Conservation (phyloP, 1,140 invertebrate genomes). For the Anoplolepis gracilipes region DNA sequence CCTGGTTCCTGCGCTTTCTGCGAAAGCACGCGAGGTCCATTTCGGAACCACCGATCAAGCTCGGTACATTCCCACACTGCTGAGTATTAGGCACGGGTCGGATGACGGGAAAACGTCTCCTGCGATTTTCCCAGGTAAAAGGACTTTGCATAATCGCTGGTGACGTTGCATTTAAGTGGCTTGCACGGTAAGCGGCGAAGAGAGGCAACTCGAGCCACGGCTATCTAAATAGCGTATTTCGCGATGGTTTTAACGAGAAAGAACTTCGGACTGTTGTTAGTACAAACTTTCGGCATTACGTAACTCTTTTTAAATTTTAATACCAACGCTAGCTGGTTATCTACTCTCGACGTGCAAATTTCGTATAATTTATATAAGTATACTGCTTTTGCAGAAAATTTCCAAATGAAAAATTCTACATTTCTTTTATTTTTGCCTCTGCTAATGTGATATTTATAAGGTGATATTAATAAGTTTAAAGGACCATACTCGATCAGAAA, state of each 20-base stretch:
- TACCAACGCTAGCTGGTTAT: slow-evolving; percentile 4
- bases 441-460: background rate
- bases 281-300: slow-evolving; percentile 35
- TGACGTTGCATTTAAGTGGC: slow-evolving; percentile 57
- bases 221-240: slow-evolving; percentile 52
- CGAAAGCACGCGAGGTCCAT: slow-evolving; percentile 6
- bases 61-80: background rate
- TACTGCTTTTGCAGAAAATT: background rate
- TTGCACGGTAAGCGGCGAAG: background rate
- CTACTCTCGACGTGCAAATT: background rate
- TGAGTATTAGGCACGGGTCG: slow-evolving; percentile 4
- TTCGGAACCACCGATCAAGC: background rate
- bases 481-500: no score
- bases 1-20: background rate
- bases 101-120: slow-evolving; percentile 34
- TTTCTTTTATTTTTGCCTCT: background rate
- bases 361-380: background rate
- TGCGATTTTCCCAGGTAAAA: slow-evolving; percentile 42
- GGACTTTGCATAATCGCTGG: slow-evolving; percentile 58
- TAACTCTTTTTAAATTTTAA: slow-evolving; percentile 34
- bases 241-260: slow-evolving; percentile 44
- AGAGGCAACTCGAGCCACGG: slow-evolving; percentile 1
- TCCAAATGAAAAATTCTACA: background rate
- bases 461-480: background rate
- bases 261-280: slow-evolving; percentile 3